Base-by-base conservation (phyloP, 2,888 invertebrate species). In the Bombylius discolor region DNA sequence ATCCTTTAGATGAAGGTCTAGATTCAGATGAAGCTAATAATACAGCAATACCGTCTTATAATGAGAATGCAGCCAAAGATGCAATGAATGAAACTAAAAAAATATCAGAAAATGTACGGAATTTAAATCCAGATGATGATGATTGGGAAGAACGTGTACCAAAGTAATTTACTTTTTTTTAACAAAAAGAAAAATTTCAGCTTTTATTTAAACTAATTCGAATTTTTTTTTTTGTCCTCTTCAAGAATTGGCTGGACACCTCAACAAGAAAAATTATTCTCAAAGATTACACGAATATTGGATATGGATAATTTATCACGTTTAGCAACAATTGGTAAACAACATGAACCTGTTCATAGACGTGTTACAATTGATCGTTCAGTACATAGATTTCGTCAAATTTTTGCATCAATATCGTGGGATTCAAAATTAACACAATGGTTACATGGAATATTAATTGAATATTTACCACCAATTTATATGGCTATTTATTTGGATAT, bases 401-500 rank as follows among this genome's bases (percentile, higher is more conserved):
- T 83, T n/a, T 73, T 89, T 59, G 82, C 85, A 0, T 78, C 80
- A 5, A 77, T 85, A 11, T 76, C 79, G n/a, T 90, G 89, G 89
- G 87, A 89, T 63, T 70, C 79, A 33, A 80, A 82, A 61, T 71
- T 85, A 33, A 79, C 82, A 0, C 86, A 88, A 62, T 91, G 91
- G 91, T 69, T 91, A 42, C 89, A 91, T 70, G 75, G 78, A 47
- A 69, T 85, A 11, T 69, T 90, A 8, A 77, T 88, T 62, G 87
- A 89, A 59, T 75, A 81, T 64, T 71, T 89, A 49, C 82, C 80
- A 52, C 77, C 78, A 23, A 77, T 78, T 6, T 84, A 85, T 67
- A 77, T 89, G 62, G 80, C 82, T 1, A 81, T 82, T 8, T 90
- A 90, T 70, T 75, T 89, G 23, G 89, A 90, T 65, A 83, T 88